Percentiles rank a stretch among this genome's conserved stretches.
phyloP scores from a whole-genome alignment of 1,140 invertebrate species.

The Drosophila athabasca region DNA sequence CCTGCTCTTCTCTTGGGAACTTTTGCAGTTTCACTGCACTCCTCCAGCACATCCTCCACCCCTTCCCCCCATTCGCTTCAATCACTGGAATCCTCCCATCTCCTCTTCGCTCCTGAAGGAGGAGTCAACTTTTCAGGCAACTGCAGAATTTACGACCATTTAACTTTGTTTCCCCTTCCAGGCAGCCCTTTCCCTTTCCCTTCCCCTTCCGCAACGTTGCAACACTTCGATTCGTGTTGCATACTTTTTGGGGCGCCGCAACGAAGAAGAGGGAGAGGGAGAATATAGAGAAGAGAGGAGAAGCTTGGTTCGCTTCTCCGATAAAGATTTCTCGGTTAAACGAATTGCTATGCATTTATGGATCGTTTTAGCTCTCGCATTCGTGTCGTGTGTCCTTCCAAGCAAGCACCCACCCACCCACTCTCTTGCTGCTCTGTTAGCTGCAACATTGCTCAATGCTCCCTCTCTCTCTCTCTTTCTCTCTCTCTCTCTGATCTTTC shows the following conservation, averaged over 20 bases:
- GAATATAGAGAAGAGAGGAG: no score
- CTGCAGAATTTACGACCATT: slow-evolving; percentile 43
- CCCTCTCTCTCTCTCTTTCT: no score
- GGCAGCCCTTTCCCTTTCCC: no score
- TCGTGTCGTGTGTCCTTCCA: no score
- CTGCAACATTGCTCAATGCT: no score
- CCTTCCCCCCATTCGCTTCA: background rate
- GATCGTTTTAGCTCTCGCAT: no score
- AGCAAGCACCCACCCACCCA: no score
- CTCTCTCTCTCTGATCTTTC: no score
- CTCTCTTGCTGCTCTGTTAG: no score
- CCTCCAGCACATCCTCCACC: slow-evolving; percentile 28
- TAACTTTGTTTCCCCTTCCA: slow-evolving; percentile 9
- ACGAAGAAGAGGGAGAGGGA: background rate
- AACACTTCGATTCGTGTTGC: slow-evolving; percentile 44
- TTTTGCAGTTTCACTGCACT: slow-evolving; percentile 65
- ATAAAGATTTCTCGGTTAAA: no score
- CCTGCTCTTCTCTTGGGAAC: slow-evolving; percentile 26
- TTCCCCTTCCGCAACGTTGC: background rate
- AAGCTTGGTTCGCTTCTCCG: no score
- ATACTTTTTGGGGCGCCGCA: slow-evolving; percentile 53
- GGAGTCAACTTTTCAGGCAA: slow-evolving; percentile 64
- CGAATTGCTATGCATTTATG: no score
- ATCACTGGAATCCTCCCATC: slow-evolving; percentile 1
- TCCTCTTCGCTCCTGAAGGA: background rate